Percentiles rank a stretch among this genome's conserved stretches.
phyloP scores from a whole-genome alignment of 1,140 invertebrate species.

The Lasaia peninsularis region DNA sequence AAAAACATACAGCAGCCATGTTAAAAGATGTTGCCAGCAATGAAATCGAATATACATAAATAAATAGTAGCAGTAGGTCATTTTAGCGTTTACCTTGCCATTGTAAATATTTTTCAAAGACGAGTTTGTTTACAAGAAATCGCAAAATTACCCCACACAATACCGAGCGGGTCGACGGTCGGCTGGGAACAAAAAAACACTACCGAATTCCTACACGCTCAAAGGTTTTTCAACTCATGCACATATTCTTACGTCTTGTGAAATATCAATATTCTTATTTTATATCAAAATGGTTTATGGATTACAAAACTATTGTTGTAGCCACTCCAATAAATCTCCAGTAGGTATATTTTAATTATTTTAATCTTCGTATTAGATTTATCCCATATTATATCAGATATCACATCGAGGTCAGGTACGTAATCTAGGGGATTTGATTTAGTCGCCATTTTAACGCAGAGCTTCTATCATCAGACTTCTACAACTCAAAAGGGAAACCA shows the following conservation, averaged over 20 bases:
- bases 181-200: constrained; percentile 34
- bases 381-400: too few relatives aligned
- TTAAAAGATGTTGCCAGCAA: too few relatives aligned
- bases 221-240: constrained; percentile 52
- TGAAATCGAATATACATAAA: background rate
- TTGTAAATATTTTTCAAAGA: background rate
- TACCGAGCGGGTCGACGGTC: constrained; percentile 26
- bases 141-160: constrained; percentile 28
- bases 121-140: constrained; percentile 16
- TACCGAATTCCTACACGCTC: constrained; percentile 54
- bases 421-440: too few relatives aligned
- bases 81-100: background rate
- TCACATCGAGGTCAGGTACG: too few relatives aligned
- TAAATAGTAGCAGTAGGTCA: constrained; percentile 2
- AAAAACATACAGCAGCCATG: too few relatives aligned
- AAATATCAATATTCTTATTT: constrained; percentile 18
- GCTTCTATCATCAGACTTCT: too few relatives aligned
- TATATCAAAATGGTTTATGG: background rate
- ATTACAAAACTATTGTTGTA: too few relatives aligned
- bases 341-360: too few relatives aligned
- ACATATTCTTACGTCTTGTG: constrained; percentile 13
- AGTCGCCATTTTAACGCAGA: too few relatives aligned
- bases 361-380: too few relatives aligned
- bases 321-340: too few relatives aligned
- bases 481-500: too few relatives aligned